A percentile compares a stretch with the other conserved stretches of the same genome.
Evolutionary conservation across 2,888 invertebrate species (phyloP).

Genomic region (Cinara cedri): DNA sequence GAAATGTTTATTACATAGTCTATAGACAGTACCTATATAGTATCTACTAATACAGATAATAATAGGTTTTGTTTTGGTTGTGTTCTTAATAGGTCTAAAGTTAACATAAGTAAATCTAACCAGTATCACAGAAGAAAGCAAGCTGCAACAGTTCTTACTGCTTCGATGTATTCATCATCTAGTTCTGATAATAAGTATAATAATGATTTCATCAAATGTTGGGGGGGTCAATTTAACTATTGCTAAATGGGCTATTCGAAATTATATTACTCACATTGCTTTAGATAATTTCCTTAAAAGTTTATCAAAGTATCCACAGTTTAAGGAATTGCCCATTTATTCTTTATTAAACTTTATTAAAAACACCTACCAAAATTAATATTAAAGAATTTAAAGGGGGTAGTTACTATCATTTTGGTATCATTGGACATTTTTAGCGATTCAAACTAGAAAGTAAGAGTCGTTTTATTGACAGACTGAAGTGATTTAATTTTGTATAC

Average conservation of each 20-base stretch:
- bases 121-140: not conserved
- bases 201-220: not conserved
- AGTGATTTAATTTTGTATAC: too few relatives aligned
- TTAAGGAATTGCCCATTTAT: not conserved
- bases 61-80: not conserved
- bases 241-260: conserved; percentile 8
- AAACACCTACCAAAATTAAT: not conserved
- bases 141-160: conserved; percentile 3
- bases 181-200: conserved; percentile 10
- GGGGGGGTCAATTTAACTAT: not conserved
- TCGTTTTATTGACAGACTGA: too few relatives aligned
- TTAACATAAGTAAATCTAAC: conserved; percentile 5
- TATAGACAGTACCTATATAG: too few relatives aligned
- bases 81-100: not conserved
- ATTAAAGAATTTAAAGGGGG: conserved; percentile 1
- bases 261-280: not conserved
- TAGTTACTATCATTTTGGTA: conserved; percentile 13
- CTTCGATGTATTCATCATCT: conserved; percentile 14
- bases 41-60: too few relatives aligned
- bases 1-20: too few relatives aligned
- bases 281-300: not conserved
- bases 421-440: too few relatives aligned
- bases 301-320: conserved; percentile 4
- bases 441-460: too few relatives aligned
- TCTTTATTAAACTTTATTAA: not conserved